These are phyloP conservation scores for Tethea ocularis DNA, from an alignment of 2,888 invertebrate species.

Conservation along the genomic window DNA sequence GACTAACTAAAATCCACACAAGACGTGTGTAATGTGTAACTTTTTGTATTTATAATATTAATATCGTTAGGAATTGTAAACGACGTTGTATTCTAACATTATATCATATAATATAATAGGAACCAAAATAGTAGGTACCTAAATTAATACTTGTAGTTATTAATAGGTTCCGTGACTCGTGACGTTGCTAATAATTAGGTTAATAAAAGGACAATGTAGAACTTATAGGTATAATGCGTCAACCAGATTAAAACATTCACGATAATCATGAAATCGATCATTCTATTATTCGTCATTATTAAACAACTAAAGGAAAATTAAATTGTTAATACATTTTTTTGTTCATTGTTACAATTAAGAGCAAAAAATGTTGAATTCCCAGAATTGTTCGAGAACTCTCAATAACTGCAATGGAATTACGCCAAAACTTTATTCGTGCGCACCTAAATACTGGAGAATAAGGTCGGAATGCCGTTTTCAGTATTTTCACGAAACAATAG, in stretches of 20 bases:
- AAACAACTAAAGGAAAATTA: background rate
- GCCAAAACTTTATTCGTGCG: slow-evolving; percentile 28
- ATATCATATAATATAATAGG: no score
- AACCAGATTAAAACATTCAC: background rate
- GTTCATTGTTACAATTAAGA: background rate
- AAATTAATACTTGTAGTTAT: background rate
- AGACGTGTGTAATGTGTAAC: no score
- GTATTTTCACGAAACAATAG: slow-evolving; percentile 57
- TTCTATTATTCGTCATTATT: background rate
- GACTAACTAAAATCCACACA: no score
- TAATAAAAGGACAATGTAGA: background rate
- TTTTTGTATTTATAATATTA: no score
- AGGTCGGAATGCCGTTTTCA: slow-evolving; percentile 44
- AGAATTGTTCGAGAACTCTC: slow-evolving; percentile 4
- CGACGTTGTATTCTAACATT: no score
- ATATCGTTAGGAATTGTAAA: no score
- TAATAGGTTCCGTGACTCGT: background rate
- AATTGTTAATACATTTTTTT: background rate
- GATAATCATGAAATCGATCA: background rate
- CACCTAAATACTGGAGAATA: slow-evolving; percentile 44
- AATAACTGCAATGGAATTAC: slow-evolving; percentile 11
- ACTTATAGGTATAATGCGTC: background rate
- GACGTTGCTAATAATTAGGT: background rate
- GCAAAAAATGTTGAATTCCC: background rate
- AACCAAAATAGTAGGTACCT: background rate